phyloP scores from a whole-genome alignment of 2,113 vertebrate genomes.

The Hemichromis elongatus region DNA sequence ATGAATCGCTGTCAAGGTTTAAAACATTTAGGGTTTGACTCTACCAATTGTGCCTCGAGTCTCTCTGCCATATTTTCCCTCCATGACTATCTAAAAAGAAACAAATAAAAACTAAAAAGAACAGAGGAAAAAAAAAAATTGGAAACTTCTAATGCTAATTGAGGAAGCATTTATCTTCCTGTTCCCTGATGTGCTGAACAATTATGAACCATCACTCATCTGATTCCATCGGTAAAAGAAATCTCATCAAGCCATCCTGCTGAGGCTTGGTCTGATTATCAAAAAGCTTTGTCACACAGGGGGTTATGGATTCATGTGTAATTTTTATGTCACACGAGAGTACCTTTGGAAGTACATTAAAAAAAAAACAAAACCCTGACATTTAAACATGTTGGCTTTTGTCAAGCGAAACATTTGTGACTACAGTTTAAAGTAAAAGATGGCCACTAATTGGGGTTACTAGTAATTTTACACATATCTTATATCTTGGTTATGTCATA shows the following conservation, averaged over 20 bases:
- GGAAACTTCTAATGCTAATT: slow-evolving; percentile 4
- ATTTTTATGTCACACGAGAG: neutral
- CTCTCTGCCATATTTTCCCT: neutral
- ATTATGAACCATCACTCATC: slow-evolving; percentile 21
- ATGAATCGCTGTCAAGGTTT: neutral
- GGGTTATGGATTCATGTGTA: neutral
- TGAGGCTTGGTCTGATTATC: neutral
- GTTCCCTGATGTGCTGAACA: slow-evolving; percentile 19
- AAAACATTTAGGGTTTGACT: neutral
- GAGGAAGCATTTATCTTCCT: neutral
- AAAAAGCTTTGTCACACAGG: neutral
- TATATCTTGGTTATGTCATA: neutral
- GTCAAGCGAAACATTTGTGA: neutral
- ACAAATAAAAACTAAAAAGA: neutral
- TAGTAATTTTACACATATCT: neutral
- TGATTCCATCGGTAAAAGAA: neutral
- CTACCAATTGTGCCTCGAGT: neutral
- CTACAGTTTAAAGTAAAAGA: neutral
- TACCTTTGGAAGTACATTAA: neutral
- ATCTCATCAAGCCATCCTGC: neutral
- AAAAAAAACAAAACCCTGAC: neutral
- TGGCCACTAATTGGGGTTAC: neutral
- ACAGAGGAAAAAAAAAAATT: neutral
- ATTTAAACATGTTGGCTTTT: neutral
- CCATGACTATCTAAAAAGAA: neutral